Evolutionary conservation across 1,140 invertebrate species (phyloP).

Genomic region (Drosophila bocqueti): DNA sequence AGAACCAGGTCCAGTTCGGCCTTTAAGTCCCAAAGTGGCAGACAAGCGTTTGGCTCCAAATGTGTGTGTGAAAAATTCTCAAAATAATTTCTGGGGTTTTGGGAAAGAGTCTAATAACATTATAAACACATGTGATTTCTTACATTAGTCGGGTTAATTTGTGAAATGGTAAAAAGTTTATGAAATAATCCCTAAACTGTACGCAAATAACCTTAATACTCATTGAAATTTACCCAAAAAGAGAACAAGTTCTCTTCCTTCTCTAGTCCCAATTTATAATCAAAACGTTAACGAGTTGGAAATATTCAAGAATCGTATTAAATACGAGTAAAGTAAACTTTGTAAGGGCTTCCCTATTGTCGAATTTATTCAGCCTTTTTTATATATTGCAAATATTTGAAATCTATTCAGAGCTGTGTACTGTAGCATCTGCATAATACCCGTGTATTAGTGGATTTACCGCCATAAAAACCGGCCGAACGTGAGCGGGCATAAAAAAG

Average conservation of each 20-base stretch:
- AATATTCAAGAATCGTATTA: constrained; percentile 33
- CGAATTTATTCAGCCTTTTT: constrained; percentile 23
- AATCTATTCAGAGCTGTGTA: constrained; percentile 28
- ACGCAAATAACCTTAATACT: too few species aligned
- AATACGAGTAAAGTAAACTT: constrained; percentile 32
- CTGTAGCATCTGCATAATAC: constrained; percentile 44
- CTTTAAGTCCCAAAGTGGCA: constrained; percentile 32
- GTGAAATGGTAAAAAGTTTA: not conserved
- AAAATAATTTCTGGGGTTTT: constrained; percentile 13
- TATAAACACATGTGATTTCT: not conserved
- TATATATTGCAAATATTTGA: constrained; percentile 52
- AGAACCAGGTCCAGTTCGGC: not conserved
- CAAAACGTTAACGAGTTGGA: constrained; percentile 25
- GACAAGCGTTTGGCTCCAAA: constrained; percentile 33
- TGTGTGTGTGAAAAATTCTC: constrained; percentile 21
- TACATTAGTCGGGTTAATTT: not conserved
- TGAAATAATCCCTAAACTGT: too few species aligned
- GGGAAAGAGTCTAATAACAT: not conserved
- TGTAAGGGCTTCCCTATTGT: constrained; percentile 13
- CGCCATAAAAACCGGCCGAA: constrained; percentile 62
- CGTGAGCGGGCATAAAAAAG: constrained; percentile 73
- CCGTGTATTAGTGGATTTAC: constrained; percentile 61
- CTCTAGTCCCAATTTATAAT: not conserved
- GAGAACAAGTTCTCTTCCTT: accelerated
- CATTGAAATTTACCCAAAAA: not conserved